Base-by-base conservation (phyloP, 2,888 invertebrate species). In the Dioctria rufipes region DNA sequence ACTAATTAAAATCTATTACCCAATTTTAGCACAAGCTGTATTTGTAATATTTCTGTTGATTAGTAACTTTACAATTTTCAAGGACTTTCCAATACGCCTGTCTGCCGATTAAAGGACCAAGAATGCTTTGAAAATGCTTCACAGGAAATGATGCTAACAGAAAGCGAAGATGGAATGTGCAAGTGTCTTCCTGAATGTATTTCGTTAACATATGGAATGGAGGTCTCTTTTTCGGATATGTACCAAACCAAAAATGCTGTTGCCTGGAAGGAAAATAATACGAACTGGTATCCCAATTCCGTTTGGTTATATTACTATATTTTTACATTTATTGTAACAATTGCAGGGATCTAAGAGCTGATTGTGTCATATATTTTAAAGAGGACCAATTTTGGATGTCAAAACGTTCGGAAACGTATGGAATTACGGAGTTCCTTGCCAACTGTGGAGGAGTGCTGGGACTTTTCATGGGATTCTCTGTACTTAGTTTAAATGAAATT, bases 391-490 rank as follows among this genome's bases (percentile, higher is more conserved):
- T 90, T 83, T 89, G 90, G 11, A 88, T 90, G 3, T 89, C 89
- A 5, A 88, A 89, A 83, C 86, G 90, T 60, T 89, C 89, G 82
- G 90, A 90, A 84, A 84, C 90, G 11, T 90, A 89, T 83, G 90
- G 90, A 3, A 85, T 86, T 75, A 88, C 88, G 0, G 90, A 90
- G 84, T 90, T 90, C 83, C 84, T 90, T n/a, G 90, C 90, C 80
- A 89, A 88, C 83, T 89, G 89, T 82, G 90, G 90, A 11, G 90
- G 90, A 83, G 85, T 90, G 46, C 85, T 90, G 37, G 90, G 90
- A 4, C 84, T 90, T 8, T 90, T 90, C 83, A 89, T 89, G 66
- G 90, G 90, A 46, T 88, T 90, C 82, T 90, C 90, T 3, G 87
- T 90, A 67, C 83, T 90, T 13, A 90, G 90, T 0, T 85, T 90